Conservation (phyloP, 2,113 vertebrate genomes). For the Numenius arquata region DNA sequence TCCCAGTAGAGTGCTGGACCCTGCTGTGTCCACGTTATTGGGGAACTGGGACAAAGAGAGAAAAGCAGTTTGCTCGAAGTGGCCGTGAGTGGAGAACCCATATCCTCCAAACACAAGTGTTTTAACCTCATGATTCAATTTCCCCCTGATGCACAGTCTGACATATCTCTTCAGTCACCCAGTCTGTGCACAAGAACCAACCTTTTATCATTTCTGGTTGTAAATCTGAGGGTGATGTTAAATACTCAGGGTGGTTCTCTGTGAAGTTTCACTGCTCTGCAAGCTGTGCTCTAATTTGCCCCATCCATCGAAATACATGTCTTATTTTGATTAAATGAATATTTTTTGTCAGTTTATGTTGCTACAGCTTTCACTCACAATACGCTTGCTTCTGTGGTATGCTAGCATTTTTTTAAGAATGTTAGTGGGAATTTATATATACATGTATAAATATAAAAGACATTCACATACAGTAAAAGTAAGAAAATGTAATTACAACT, state of each 20-base stretch:
- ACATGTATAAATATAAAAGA: not conserved
- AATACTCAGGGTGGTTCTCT: slow-evolving; percentile 30
- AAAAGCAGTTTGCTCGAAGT: not conserved
- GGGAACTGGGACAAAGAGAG: not conserved
- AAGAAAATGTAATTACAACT: not conserved
- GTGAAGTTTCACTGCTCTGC: slow-evolving; percentile 26
- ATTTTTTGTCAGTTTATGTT: slow-evolving; percentile 31
- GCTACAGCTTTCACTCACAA: slow-evolving; percentile 36
- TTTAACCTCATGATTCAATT: not conserved
- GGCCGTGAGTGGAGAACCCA: not conserved
- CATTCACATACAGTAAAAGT: not conserved
- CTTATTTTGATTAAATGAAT: slow-evolving; percentile 34
- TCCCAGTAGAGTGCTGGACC: not conserved
- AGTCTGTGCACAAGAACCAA: not conserved
- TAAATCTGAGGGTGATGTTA: slow-evolving; percentile 10
- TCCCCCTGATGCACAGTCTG: not conserved
- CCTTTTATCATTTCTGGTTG: slow-evolving; percentile 19
- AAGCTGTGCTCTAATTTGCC: slow-evolving; percentile 36
- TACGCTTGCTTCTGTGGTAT: not conserved
- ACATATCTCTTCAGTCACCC: slow-evolving; percentile 15
- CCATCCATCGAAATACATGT: slow-evolving; percentile 46
- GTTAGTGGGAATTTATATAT: not conserved
- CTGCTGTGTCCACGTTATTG: fast-evolving
- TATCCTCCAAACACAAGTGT: not conserved
- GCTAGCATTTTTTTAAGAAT: not conserved